Conservation (phyloP, 2,113 vertebrate genomes). For the Megalops atlanticus region DNA sequence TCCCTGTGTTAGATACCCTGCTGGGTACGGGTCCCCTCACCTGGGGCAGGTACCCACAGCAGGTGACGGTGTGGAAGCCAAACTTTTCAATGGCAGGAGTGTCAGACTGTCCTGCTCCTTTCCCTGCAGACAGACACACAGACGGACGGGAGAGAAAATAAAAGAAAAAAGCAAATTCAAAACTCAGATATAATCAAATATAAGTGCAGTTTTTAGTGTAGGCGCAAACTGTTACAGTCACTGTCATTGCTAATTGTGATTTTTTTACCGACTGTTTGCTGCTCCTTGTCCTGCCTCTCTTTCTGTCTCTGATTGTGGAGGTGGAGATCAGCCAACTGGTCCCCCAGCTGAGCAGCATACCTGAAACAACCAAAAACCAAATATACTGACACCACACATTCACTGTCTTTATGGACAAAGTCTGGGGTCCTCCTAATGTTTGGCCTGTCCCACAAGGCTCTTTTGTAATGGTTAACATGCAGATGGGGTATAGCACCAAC, state of each 20-base stretch:
- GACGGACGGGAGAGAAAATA: neutral
- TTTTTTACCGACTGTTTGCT: slow-evolving; percentile 79
- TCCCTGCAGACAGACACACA: slow-evolving; percentile 65
- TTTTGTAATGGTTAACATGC: neutral
- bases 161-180: neutral
- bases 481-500: neutral
- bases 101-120: slow-evolving; percentile 63
- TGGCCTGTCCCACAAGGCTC: neutral
- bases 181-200: too few species aligned
- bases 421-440: neutral
- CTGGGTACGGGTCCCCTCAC: too few species aligned
- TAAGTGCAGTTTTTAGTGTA: too few species aligned
- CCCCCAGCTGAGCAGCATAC: slow-evolving; percentile 77
- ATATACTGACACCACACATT: neutral
- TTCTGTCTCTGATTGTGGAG: slow-evolving; percentile 80
- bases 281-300: slow-evolving; percentile 72
- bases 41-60: slow-evolving; percentile 88
- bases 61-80: slow-evolving; percentile 83
- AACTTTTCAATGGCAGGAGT: slow-evolving; percentile 71
- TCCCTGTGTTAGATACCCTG: too few species aligned
- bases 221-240: neutral
- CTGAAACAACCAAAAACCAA: slow-evolving; percentile 60
- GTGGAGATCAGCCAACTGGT: slow-evolving; percentile 86
- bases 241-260: neutral
- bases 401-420: neutral